phyloP scores from a whole-genome alignment of 2,113 vertebrate species.

The Dipodomys stephensi region DNA sequence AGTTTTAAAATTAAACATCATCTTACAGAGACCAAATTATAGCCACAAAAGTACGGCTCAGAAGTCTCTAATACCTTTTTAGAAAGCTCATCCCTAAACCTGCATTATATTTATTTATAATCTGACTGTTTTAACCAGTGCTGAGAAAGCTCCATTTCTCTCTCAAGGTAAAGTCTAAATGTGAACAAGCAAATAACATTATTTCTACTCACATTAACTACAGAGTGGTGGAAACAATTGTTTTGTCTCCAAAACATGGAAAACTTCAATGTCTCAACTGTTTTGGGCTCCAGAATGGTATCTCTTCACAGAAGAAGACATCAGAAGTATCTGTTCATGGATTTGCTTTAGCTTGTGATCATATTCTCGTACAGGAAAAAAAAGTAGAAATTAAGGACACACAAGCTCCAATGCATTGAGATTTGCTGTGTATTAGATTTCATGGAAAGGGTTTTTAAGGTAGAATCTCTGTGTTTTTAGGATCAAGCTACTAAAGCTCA shows the following conservation, averaged over 20 bases:
- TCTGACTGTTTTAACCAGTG: background rate
- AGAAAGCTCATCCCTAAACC: background rate
- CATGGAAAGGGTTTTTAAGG: background rate
- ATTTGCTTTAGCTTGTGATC: background rate
- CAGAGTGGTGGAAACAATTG: background rate
- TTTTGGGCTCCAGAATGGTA: background rate
- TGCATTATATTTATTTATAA: background rate
- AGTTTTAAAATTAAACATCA: background rate
- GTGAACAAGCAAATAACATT: background rate
- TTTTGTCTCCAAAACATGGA: background rate
- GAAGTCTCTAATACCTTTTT: background rate
- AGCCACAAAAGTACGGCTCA: background rate
- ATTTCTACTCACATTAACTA: background rate
- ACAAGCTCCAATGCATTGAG: too few relatives aligned
- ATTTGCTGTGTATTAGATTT: background rate
- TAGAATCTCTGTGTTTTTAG: background rate
- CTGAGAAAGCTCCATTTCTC: background rate
- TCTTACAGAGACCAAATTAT: background rate
- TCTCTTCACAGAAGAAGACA: background rate
- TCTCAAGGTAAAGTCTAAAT: background rate
- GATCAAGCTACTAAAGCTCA: background rate
- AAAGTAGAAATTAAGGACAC: background rate
- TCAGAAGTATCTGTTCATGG: background rate
- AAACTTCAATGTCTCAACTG: background rate
- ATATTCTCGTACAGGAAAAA: background rate